Conservation (phyloP, 1,140 invertebrate genomes). For the Eupristina koningsbergeri region DNA sequence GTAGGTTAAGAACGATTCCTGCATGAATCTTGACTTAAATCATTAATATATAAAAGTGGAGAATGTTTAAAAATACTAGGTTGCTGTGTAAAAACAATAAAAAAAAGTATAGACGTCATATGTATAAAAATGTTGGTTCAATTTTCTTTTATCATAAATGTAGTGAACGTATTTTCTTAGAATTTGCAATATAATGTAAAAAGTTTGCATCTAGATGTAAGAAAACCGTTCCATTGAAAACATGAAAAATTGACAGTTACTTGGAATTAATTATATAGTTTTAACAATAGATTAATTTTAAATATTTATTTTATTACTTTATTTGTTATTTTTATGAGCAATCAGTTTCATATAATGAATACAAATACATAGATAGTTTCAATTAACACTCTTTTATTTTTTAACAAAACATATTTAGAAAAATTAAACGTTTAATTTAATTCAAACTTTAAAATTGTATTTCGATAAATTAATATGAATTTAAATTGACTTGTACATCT, state of each 20-base stretch:
- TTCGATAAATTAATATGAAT: background rate
- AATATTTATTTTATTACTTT: constrained; percentile 5
- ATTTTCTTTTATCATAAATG: background rate
- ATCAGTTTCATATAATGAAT: background rate
- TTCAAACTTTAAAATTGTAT: no score
- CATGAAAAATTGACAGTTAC: background rate
- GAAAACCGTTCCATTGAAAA: background rate
- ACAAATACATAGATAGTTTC: background rate
- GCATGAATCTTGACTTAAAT: constrained; percentile 34
- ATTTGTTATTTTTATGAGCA: background rate
- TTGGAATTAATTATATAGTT: background rate
- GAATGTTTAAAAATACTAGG: background rate
- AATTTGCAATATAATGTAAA: background rate
- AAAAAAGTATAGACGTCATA: constrained; percentile 28
- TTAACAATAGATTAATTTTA: background rate
- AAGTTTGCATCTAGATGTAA: background rate
- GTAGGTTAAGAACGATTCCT: constrained; percentile 44
- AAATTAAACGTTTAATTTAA: background rate
- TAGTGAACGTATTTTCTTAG: background rate
- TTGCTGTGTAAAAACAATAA: background rate
- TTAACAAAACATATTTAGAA: background rate
- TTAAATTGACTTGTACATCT: background rate
- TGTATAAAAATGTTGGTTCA: background rate
- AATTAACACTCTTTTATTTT: background rate
- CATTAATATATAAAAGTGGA: constrained; percentile 7